Evolutionary conservation across 2,888 invertebrate genomes (phyloP).

Genomic region (Lycocerus yunnanus): DNA sequence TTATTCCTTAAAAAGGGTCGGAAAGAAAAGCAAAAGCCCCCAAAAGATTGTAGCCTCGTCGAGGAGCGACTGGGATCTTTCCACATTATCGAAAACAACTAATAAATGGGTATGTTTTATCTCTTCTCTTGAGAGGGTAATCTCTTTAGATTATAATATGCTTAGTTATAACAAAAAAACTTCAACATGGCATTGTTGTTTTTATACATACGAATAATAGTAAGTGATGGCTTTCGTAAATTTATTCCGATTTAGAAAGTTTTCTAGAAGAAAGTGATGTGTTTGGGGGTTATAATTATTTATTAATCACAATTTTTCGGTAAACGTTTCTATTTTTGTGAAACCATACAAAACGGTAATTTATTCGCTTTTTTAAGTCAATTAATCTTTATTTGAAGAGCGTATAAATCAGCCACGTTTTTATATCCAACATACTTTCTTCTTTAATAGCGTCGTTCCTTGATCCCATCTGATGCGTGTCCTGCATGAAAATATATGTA

Average conservation of each 20-base stretch:
- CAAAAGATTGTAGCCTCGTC: constrained; percentile 42
- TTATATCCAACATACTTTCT: neutral
- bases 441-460: neutral
- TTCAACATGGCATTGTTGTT: too few species aligned
- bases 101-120: constrained; percentile 38
- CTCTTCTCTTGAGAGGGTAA: neutral
- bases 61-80: constrained; percentile 51
- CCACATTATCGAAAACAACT: constrained; percentile 39
- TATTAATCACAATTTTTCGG: neutral
- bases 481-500: neutral
- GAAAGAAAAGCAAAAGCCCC: constrained; percentile 50
- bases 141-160: neutral
- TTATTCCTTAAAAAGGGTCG: constrained; percentile 73
- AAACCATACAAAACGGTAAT: neutral
- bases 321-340: neutral
- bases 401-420: neutral
- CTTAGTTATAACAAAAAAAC: too few species aligned
- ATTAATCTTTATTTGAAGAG: neutral
- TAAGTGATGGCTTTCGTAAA: neutral
- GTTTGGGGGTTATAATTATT: neutral
- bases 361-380: neutral
- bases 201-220: neutral
- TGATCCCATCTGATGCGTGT: neutral
- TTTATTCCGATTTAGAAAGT: neutral
- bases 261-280: neutral